A percentile compares a stretch with the other conserved stretches of the same genome.
Evolutionary conservation across 2,797 vertebrate genomes (phyloP).

Genomic region (Tympanoctomys barrerae): DNA sequence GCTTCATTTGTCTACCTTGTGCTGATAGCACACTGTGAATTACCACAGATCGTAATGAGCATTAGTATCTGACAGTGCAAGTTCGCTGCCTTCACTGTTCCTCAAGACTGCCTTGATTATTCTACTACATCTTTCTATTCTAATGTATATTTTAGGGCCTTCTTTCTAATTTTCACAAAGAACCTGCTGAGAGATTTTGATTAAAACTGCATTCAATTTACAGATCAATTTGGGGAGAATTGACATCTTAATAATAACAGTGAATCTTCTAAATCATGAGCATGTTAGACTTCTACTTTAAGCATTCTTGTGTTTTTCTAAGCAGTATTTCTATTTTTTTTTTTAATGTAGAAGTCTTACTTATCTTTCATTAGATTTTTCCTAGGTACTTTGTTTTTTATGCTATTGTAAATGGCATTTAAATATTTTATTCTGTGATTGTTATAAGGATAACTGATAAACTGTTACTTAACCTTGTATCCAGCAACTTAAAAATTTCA

Average conservation of each 20-base stretch:
- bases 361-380: constrained; percentile 16
- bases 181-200: constrained; percentile 20
- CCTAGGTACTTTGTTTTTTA: background rate
- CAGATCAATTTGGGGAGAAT: background rate
- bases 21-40: background rate
- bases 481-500: constrained; percentile 18
- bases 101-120: background rate
- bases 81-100: background rate
- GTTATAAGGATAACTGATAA: background rate
- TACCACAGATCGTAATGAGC: background rate
- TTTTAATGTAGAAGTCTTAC: background rate
- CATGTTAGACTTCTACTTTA: background rate
- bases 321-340: constrained; percentile 8
- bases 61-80: background rate
- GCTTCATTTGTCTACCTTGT: background rate
- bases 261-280: constrained; percentile 41
- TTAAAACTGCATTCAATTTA: constrained; percentile 17
- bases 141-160: constrained; percentile 37
- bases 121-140: constrained; percentile 10
- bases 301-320: constrained; percentile 4
- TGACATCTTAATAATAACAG: constrained; percentile 48
- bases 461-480: background rate
- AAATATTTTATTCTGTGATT: constrained; percentile 45
- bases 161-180: constrained; percentile 41
- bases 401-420: constrained; percentile 18